Conservation (phyloP, 1,140 invertebrate species). For the Caerostris extrusa region DNA sequence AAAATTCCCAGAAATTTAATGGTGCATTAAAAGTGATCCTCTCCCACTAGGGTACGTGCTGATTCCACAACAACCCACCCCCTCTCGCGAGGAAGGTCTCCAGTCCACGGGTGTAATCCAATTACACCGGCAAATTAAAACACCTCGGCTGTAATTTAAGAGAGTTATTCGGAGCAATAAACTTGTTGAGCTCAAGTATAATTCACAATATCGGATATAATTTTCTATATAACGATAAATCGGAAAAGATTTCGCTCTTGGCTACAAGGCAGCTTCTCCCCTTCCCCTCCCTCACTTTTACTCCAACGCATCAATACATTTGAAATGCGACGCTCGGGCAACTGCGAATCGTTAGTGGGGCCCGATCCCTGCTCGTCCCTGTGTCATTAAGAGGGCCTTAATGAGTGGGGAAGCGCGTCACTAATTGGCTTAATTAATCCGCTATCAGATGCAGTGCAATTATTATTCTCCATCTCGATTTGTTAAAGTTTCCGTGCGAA, state of each 20-base stretch:
- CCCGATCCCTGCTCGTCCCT: neutral
- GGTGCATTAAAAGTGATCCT: neutral
- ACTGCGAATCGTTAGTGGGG: constrained; percentile 54
- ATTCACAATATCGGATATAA: constrained; percentile 35
- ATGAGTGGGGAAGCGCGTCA: constrained; percentile 68
- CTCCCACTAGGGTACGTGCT: neutral
- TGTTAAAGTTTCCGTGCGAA: constrained; percentile 62
- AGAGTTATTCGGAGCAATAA: constrained; percentile 22
- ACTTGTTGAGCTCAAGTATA: constrained; percentile 35
- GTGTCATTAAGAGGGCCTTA: constrained; percentile 75
- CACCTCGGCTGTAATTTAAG: constrained; percentile 41
- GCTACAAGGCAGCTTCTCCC: neutral
- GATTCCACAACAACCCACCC: neutral
- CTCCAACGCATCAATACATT: constrained; percentile 39
- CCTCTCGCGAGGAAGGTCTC: neutral
- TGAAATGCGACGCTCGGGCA: constrained; percentile 67
- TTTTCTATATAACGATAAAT: constrained; percentile 23
- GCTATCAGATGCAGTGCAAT: constrained; percentile 75
- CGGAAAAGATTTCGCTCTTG: neutral
- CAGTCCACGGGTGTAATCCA: neutral
- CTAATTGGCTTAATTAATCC: constrained; percentile 78
- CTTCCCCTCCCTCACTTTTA: neutral
- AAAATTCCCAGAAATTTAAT: neutral
- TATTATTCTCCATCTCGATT: constrained; percentile 73
- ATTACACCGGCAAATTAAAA: constrained; percentile 26